Base-by-base conservation (phyloP, 2,888 invertebrate genomes). In the Myathropa florea region DNA sequence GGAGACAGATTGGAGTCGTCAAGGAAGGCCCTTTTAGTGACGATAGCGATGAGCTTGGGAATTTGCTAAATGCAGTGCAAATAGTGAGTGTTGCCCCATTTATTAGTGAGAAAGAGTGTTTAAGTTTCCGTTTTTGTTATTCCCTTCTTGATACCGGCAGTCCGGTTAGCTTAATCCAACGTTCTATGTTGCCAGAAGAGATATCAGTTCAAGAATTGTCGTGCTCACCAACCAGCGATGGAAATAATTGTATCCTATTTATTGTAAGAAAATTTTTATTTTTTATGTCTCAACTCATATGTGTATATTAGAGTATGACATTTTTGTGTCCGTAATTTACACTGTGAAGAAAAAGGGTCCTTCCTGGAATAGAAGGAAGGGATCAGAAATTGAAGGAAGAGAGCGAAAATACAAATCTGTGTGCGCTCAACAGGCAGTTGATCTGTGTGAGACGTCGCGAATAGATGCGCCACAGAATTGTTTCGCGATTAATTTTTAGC, bases 71-170 rank as follows among this genome's bases (percentile, higher is more conserved):
- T 4, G 63, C 75, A 9, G 72, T 61, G 55, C 72, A 83, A 67
- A 14, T 60, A 59, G 72, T 83, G 53, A 83, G 83, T 75, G 63
- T 81, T 72, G 61, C 67, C 21, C 63, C 72, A 61, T 6, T 70
- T 0, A 30, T 30, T 12, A 21, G 2, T n/a, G 12, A 39, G n/a
- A 68, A 68, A 67, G 68, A 61, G 67, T 77, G 53, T 33, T 39
- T 46, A n/a, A 23, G 23, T 1, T 76, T 23, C 46, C 18, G 26
- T 55, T 57, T 70, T 18, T 60, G 21, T n/a, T 24, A 30, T 36
- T 76, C 78, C 55, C 39, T 82, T 23, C 30, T 87, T 46, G 87
- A 83, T 21, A 87, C 59, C 46, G 83, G 83, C 12, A 83, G 83
- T 63, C 83, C 80, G 18, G 33, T 71, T 63, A 83, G 83, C 21